A percentile compares a stretch with the other conserved stretches of the same genome.
These are phyloP conservation scores for Ochropacha duplaris DNA, from an alignment of 2,888 invertebrate genomes.

Conservation along the genomic window DNA sequence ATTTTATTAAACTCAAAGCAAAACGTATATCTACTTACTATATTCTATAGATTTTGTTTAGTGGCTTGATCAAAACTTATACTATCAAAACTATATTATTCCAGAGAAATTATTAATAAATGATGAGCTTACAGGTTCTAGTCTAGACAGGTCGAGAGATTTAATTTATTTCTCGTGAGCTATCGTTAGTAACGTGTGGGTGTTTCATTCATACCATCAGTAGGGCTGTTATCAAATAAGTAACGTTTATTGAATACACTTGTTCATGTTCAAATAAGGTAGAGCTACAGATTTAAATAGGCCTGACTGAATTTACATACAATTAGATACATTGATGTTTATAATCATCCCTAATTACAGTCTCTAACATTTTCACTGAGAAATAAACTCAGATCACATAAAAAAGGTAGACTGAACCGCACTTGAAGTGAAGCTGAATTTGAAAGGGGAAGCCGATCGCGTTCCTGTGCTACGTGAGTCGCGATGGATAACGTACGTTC, in stretches of 20 bases:
- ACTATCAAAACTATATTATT: background rate
- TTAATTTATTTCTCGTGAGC: slow-evolving; percentile 5
- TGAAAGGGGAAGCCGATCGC: too few species aligned
- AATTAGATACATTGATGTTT: background rate
- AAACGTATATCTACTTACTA: too few species aligned
- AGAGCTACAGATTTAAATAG: background rate
- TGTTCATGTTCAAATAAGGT: background rate
- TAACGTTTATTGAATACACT: background rate
- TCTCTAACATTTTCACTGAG: too few species aligned
- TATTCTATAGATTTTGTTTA: too few species aligned
- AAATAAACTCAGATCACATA: too few species aligned
- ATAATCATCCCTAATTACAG: too few species aligned
- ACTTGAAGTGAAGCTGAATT: too few species aligned
- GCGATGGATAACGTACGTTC: too few species aligned
- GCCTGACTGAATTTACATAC: too few species aligned
- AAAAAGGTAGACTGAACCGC: too few species aligned
- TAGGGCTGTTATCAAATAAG: background rate
- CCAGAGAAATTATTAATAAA: background rate
- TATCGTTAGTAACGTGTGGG: slow-evolving; percentile 2
- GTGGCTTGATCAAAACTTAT: background rate
- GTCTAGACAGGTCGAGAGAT: slow-evolving; percentile 4
- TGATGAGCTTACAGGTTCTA: background rate
- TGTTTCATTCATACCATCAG: slow-evolving; percentile 2
- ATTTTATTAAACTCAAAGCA: background rate
- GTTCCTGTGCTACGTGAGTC: too few species aligned